Conservation (phyloP, 2,888 invertebrate species). For the Synergus umbraculus region DNA sequence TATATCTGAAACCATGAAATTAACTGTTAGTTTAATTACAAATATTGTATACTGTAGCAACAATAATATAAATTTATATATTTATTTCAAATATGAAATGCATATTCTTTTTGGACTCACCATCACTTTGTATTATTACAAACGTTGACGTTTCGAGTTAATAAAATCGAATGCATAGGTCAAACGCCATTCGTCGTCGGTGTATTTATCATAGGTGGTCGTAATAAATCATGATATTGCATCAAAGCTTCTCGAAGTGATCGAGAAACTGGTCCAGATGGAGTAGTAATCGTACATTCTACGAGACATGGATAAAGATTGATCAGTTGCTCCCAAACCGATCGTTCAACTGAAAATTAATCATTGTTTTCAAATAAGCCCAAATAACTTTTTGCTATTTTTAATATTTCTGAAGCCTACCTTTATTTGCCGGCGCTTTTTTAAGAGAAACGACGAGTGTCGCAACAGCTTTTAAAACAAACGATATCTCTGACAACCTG, state of each 20-base stretch:
- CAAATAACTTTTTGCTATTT: neutral
- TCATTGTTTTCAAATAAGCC: neutral
- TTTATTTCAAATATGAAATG: neutral
- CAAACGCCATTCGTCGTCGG: constrained; percentile 73
- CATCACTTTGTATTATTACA: constrained; percentile 47
- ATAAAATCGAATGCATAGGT: constrained; percentile 65
- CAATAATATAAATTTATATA: neutral
- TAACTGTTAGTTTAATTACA: neutral
- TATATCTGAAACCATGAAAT: constrained; percentile 4
- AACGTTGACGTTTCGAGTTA: constrained; percentile 53
- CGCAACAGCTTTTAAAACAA: constrained; percentile 95
- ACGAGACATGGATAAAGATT: constrained; percentile 94
- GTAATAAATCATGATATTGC: constrained; percentile 90
- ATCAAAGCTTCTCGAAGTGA: constrained; percentile 91
- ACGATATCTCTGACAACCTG: constrained; percentile 95
- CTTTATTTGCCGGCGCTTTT: constrained; percentile 92
- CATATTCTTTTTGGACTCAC: constrained; percentile 29
- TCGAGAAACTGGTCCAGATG: constrained; percentile 88
- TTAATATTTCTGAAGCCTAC: constrained; percentile 76
- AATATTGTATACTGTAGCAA: neutral
- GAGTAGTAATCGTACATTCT: constrained; percentile 87
- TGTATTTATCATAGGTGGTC: constrained; percentile 79
- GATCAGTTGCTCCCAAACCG: constrained; percentile 96
- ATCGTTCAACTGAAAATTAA: constrained; percentile 85
- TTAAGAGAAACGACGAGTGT: constrained; percentile 95